Percentiles rank a stretch among this genome's conserved stretches.
phyloP scores from a whole-genome alignment of 1,140 invertebrate genomes.

The Orussus abietinus region DNA sequence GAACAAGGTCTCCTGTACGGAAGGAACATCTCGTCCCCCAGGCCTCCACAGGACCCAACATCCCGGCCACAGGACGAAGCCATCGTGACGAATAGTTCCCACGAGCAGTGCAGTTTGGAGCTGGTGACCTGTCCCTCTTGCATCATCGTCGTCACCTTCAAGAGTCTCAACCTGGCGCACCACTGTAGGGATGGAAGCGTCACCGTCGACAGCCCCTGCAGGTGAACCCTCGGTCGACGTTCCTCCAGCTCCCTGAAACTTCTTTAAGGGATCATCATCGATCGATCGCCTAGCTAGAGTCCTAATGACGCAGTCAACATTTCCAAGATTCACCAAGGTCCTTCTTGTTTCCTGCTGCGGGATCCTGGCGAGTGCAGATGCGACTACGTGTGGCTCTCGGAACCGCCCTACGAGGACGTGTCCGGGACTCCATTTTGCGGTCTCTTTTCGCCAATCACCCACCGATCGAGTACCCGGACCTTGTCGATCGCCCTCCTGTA shows the following conservation, averaged over 20 bases:
- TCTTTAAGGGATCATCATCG: too few species aligned
- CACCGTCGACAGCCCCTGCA: conserved; percentile 44
- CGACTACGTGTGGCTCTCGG: conserved; percentile 67
- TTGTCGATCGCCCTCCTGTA: conserved; percentile 62
- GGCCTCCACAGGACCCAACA: conserved; percentile 31
- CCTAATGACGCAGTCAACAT: too few species aligned
- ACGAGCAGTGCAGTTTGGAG: conserved; percentile 63
- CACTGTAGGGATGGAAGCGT: conserved; percentile 45
- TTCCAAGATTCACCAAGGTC: too few species aligned
- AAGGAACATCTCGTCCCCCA: conserved; percentile 52
- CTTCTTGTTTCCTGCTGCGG: too few species aligned
- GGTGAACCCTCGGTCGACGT: too few species aligned
- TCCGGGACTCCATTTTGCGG: conserved; percentile 63
- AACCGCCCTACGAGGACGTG: conserved; percentile 64
- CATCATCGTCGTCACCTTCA: conserved; percentile 62
- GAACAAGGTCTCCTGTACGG: conserved; percentile 58
- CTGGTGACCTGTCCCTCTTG: conserved; percentile 70
- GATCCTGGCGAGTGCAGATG: conserved; percentile 57
- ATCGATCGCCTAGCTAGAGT: too few species aligned
- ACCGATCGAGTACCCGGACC: conserved; percentile 62
- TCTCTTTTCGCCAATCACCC: conserved; percentile 54
- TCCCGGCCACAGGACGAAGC: conserved; percentile 25
- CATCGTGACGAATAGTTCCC: conserved; percentile 44
- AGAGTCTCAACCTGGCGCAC: conserved; percentile 48
- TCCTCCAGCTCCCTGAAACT: too few species aligned